Evolutionary conservation across 2,888 invertebrate genomes (phyloP).

Genomic region (Junonia oenone): DNA sequence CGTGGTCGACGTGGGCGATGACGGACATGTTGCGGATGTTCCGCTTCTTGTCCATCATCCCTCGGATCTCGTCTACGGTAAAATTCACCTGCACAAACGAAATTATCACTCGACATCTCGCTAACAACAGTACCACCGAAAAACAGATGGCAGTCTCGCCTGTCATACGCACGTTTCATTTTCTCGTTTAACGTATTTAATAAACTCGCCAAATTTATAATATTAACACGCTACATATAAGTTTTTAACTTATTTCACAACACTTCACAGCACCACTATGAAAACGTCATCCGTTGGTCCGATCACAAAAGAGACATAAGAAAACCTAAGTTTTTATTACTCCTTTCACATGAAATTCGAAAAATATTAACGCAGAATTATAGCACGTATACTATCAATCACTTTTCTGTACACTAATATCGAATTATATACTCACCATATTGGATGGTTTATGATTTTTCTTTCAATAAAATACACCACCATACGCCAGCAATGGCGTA

Average conservation of each 20-base stretch:
- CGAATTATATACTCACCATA: slow-evolving; percentile 83
- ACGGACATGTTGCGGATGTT: slow-evolving; percentile 99
- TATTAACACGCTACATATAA: slow-evolving; percentile 4
- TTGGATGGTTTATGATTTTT: slow-evolving; percentile 91
- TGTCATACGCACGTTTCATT: slow-evolving; percentile 57
- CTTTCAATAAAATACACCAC: slow-evolving; percentile 84
- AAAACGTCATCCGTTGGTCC: slow-evolving; percentile 60
- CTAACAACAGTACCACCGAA: slow-evolving; percentile 37
- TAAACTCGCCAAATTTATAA: background rate
- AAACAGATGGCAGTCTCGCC: slow-evolving; percentile 47
- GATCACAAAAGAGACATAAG: slow-evolving; percentile 56
- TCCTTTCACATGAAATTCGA: slow-evolving; percentile 37
- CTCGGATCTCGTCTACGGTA: slow-evolving; percentile 99
- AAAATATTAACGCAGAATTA: slow-evolving; percentile 54
- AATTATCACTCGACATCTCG: slow-evolving; percentile 54
- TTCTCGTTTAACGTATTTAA: slow-evolving; percentile 12
- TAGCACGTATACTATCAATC: slow-evolving; percentile 44
- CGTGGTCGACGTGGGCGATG: slow-evolving; percentile 99
- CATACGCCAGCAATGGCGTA: slow-evolving; percentile 94
- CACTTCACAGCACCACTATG: slow-evolving; percentile 54
- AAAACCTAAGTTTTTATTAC: slow-evolving; percentile 40
- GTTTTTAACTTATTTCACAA: slow-evolving; percentile 28
- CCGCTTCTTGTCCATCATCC: slow-evolving; percentile 99
- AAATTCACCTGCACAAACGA: slow-evolving; percentile 95
- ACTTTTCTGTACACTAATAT: slow-evolving; percentile 50